Evolutionary conservation across 2,888 invertebrate genomes (phyloP).

Genomic region (Slavum lentiscoides): DNA sequence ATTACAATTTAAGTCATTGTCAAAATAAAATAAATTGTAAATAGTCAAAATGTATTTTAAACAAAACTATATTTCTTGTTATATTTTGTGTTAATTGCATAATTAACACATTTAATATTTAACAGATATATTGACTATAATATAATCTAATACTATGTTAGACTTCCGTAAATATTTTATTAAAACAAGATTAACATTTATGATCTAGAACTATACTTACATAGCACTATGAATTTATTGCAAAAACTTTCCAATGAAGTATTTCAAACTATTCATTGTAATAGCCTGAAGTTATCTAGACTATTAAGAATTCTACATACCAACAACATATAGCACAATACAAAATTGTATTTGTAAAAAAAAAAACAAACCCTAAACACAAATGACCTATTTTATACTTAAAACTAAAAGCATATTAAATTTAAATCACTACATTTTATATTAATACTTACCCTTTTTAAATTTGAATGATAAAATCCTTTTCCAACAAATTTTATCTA

Average conservation of each 20-base stretch:
- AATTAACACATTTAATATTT: too few relatives aligned
- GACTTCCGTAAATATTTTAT: too few relatives aligned
- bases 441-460: constrained; percentile 25
- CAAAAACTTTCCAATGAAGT: constrained; percentile 13
- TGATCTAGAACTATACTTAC: constrained; percentile 33
- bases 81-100: too few relatives aligned
- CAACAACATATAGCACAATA: constrained; percentile 14
- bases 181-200: neutral
- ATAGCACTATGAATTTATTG: constrained; percentile 27
- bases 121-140: too few relatives aligned
- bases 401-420: constrained; percentile 21
- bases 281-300: neutral
- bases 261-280: constrained; percentile 11
- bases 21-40: too few relatives aligned
- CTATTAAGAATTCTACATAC: constrained; percentile 12
- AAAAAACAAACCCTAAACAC: neutral
- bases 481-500: neutral
- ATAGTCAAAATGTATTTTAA: too few relatives aligned
- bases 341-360: neutral
- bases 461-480: constrained; percentile 2
- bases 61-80: too few relatives aligned
- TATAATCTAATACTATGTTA: too few relatives aligned
- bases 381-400: neutral
- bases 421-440: neutral
- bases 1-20: too few relatives aligned